phyloP scores from a whole-genome alignment of 1,140 invertebrate species.

The Drosophila pseudoananassae region DNA sequence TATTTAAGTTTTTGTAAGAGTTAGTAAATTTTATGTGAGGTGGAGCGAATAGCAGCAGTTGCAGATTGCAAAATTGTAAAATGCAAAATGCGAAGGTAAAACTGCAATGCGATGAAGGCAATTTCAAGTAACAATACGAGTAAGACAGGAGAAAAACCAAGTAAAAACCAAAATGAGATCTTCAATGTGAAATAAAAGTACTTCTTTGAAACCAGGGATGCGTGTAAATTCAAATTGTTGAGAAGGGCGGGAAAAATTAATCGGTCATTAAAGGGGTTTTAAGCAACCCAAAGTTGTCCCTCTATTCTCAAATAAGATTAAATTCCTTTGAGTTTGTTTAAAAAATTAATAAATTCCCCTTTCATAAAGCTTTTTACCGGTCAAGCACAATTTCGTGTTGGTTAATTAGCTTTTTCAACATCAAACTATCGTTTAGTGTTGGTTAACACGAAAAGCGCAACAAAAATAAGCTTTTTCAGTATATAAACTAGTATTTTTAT shows the following conservation, averaged over 20 bases:
- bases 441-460: conserved; percentile 35
- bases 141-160: conserved; percentile 51
- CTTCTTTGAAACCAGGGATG: conserved; percentile 64
- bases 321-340: not conserved
- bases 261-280: no score
- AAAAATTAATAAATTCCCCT: conserved; percentile 17
- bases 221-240: conserved; percentile 4
- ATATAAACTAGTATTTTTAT: not conserved
- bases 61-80: conserved; percentile 7
- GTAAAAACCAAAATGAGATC: conserved; percentile 57
- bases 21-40: conserved; percentile 71
- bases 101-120: conserved; percentile 37
- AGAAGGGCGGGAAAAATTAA: not conserved
- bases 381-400: not conserved
- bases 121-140: conserved; percentile 64
- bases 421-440: not conserved
- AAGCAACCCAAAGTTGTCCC: not conserved
- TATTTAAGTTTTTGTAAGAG: conserved; percentile 77
- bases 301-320: no score
- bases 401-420: not conserved
- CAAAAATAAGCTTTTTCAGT: conserved; percentile 21
- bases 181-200: conserved; percentile 81
- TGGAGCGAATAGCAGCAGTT: conserved; percentile 13
- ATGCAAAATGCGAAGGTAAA: not conserved
- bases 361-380: conserved; percentile 12